Evolutionary conservation across 2,888 invertebrate species (phyloP).

Genomic region (Branchellion lobata): DNA sequence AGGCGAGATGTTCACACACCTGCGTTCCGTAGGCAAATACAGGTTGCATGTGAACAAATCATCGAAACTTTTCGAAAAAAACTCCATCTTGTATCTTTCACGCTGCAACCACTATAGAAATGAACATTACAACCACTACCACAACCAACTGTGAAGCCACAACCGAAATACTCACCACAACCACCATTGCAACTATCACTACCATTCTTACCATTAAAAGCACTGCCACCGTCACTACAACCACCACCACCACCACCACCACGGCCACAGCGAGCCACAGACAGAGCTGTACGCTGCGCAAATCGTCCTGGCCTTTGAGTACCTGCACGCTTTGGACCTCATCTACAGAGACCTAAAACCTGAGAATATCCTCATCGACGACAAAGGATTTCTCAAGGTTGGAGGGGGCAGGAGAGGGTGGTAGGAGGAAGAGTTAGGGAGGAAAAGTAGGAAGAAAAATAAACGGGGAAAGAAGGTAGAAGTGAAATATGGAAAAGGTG

Average conservation of each 20-base stretch:
- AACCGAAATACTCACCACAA: too few species aligned
- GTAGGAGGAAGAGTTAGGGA: not conserved
- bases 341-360: slow-evolving; percentile 98
- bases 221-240: too few species aligned
- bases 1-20: slow-evolving; percentile 99
- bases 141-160: too few species aligned
- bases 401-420: not conserved
- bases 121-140: too few species aligned
- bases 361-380: slow-evolving; percentile 94
- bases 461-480: not conserved
- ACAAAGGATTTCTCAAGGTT: slow-evolving; percentile 68
- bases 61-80: slow-evolving; percentile 49
- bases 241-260: too few species aligned
- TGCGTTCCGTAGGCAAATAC: slow-evolving; percentile 93
- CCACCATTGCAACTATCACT: too few species aligned
- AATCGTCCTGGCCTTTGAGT: slow-evolving; percentile 98
- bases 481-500: not conserved
- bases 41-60: slow-evolving; percentile 61
- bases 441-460: not conserved
- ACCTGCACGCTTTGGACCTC: slow-evolving; percentile 96
- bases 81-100: not conserved
- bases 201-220: too few species aligned
- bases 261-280: slow-evolving; percentile 90
- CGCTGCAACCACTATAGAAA: not conserved
- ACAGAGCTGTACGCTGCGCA: slow-evolving; percentile 98